These are phyloP conservation scores for Platanista minor DNA, from an alignment of 2,113 vertebrate species.

Conservation along the genomic window DNA sequence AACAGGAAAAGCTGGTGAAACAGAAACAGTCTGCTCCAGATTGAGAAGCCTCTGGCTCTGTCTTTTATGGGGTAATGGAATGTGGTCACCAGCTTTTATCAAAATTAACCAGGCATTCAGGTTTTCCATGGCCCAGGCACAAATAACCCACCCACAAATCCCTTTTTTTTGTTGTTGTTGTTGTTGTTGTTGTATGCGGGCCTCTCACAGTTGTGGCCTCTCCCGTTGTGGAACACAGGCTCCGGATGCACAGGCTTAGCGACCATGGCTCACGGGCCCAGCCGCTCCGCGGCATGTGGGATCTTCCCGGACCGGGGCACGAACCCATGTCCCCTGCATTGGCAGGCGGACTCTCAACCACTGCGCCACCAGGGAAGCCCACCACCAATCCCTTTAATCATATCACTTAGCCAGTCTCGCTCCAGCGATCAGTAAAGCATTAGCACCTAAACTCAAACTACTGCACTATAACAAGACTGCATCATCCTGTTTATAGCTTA, in stretches of 20 bases:
- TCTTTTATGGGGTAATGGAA: slow-evolving; percentile 5
- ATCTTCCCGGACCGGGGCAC: too few species aligned
- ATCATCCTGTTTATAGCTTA: neutral
- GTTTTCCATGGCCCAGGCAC: neutral
- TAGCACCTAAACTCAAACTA: slow-evolving; percentile 5
- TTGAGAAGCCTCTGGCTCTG: neutral
- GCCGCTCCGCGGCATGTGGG: too few species aligned
- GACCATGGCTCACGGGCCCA: too few species aligned
- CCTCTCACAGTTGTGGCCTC: too few species aligned
- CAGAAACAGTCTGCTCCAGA: neutral
- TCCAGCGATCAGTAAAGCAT: neutral
- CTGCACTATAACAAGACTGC: neutral
- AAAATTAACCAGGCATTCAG: slow-evolving; percentile 11
- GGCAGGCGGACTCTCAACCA: too few species aligned
- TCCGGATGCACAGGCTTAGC: too few species aligned
- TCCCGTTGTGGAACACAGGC: too few species aligned
- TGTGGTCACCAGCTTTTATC: neutral
- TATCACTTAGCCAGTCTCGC: neutral
- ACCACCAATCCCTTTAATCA: neutral
- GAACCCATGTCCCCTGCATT: too few species aligned
- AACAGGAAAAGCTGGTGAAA: slow-evolving; percentile 3
- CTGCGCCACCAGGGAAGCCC: too few species aligned
- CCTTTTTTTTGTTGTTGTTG: too few species aligned
- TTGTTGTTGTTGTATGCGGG: too few species aligned
- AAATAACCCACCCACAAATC: neutral